These are phyloP conservation scores for Laspeyria flexula DNA, from an alignment of 2,888 invertebrate genomes.

Conservation along the genomic window DNA sequence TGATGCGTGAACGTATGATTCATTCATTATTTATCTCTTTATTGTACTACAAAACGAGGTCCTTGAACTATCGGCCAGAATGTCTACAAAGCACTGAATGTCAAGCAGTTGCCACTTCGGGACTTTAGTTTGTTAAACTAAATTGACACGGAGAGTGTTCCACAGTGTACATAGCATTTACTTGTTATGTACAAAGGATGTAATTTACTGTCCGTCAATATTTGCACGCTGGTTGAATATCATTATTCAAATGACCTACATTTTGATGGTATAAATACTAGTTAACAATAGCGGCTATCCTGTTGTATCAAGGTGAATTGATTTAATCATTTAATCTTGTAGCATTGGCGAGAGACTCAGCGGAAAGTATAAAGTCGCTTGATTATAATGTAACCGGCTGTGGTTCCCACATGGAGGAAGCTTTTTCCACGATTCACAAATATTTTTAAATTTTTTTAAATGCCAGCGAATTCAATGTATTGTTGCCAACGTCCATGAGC, in stretches of 20 bases:
- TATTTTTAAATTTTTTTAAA: too few species aligned
- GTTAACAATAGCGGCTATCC: slow-evolving; percentile 14
- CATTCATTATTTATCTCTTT: slow-evolving; percentile 44
- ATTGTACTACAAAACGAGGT: slow-evolving; percentile 40
- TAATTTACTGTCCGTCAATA: slow-evolving; percentile 9
- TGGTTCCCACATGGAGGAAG: too few species aligned
- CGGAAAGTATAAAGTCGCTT: too few species aligned
- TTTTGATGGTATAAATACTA: slow-evolving; percentile 10
- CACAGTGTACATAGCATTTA: slow-evolving; percentile 1
- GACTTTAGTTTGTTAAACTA: slow-evolving; percentile 22
- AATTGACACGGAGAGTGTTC: slow-evolving; percentile 3
- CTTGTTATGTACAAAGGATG: background rate
- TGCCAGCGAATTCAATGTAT: too few species aligned
- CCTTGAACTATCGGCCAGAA: slow-evolving; percentile 44
- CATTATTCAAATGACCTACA: slow-evolving; percentile 17
- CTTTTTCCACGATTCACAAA: too few species aligned
- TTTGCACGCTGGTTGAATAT: slow-evolving; percentile 4
- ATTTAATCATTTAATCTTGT: too few species aligned
- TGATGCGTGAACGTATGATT: slow-evolving; percentile 21
- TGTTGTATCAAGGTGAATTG: background rate
- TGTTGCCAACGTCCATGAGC: too few species aligned
- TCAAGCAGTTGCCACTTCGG: slow-evolving; percentile 23
- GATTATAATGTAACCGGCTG: too few species aligned
- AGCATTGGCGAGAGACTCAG: too few species aligned
- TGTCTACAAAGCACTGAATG: slow-evolving; percentile 30